Base-by-base conservation (phyloP, 1,140 invertebrate genomes). In the Coenobita brevimanus region DNA sequence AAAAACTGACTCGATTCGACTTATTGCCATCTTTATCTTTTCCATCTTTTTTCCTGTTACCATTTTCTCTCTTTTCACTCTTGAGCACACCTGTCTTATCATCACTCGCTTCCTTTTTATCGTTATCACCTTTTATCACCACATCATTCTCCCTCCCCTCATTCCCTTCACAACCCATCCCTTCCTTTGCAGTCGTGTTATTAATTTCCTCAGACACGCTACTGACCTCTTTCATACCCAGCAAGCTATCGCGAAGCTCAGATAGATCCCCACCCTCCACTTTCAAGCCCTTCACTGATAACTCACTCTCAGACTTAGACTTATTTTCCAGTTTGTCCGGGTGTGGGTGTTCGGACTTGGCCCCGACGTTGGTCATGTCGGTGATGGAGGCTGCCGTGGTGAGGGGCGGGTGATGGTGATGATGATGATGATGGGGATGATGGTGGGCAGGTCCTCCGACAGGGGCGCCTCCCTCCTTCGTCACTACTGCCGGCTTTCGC, bases 241-340 rank as follows among this genome's bases (percentile, higher is more conserved):
- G 41, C 46, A 82, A 50, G 62, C 62, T 87, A 0, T 69, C 84
- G 10, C 43, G 33, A 36, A 82, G 38, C 3, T 76, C 36, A 24
- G 62, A 43, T 27, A 69, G 73, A 17, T 33, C 76, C 24, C 46
- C 76, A 8, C 80, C 67, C 60, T 21, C 46, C 13, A 27, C 50
- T 6, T 41, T 80, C 30, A 67, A 43, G 13, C 76, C 67, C 27
- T 75, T 64, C 75, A 80, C 30, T 17, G 76, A 87, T 38, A 88
- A 54, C 60, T 88, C 86, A 46, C 86, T 88, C 38, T 88, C 86
- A 8, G 86, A 88, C 60, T 88, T 88, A 57, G 86, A 88, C 36
- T 88, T 88, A 62, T 54, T 87, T 43, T 87, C 85, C 27, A 87
- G 50, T 50, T 87, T 87, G 21, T 87, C 85, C 36, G 85, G 85